These are phyloP conservation scores for Aelia acuminata DNA, from an alignment of 2,888 invertebrate species.

Conservation along the genomic window DNA sequence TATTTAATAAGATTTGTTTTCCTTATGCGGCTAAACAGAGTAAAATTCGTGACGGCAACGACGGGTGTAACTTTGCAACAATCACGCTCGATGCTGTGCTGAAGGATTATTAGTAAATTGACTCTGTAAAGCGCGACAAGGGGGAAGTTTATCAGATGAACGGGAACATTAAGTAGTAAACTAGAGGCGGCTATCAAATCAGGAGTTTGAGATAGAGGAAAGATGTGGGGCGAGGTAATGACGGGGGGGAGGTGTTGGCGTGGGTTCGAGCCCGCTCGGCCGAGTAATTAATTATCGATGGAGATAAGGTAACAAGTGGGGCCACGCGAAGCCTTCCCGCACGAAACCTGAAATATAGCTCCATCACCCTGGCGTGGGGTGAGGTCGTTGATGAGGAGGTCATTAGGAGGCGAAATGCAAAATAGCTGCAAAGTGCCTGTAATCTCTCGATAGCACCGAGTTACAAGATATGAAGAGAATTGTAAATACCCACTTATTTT, in stretches of 20 bases:
- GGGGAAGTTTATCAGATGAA: not conserved
- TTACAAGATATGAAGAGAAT: too few relatives aligned
- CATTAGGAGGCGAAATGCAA: not conserved
- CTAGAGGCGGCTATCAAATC: conserved; percentile 2
- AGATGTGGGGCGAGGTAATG: not conserved
- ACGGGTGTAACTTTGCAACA: not conserved
- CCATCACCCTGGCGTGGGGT: not conserved
- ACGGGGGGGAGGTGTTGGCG: conserved; percentile 22
- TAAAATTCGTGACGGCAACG: not conserved
- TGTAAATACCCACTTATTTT: too few relatives aligned
- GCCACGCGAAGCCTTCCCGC: not conserved
- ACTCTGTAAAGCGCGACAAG: conserved; percentile 19
- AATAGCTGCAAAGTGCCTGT: not conserved
- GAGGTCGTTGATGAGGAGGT: not conserved
- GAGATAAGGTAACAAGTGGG: conserved; percentile 35
- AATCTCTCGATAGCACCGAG: too few relatives aligned
- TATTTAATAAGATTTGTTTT: not conserved
- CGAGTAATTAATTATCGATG: conserved; percentile 17
- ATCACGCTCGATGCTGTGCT: conserved; percentile 4
- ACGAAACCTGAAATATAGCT: not conserved
- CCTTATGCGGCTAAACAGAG: not conserved
- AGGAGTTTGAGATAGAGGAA: not conserved
- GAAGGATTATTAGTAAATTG: conserved; percentile 32
- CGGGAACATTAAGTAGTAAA: conserved; percentile 23
- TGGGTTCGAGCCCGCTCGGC: not conserved